Evolutionary conservation across 2,888 invertebrate species (phyloP).

Genomic region (Rhagonycha lutea): DNA sequence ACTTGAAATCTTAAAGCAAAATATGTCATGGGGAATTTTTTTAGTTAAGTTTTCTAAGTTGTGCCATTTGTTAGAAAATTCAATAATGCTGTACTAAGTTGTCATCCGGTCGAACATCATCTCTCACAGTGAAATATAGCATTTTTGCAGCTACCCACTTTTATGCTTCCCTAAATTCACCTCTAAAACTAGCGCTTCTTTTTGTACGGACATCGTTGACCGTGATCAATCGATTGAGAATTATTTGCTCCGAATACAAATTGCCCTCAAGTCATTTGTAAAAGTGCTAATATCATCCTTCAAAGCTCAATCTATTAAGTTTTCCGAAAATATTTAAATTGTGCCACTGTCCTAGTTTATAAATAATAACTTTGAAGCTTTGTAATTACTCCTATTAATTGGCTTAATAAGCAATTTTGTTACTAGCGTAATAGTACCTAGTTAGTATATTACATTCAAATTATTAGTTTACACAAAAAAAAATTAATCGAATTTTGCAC

Average conservation of each 20-base stretch:
- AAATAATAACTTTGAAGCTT: not conserved
- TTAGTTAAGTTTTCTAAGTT: constrained; percentile 50
- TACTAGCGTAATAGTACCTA: too few species aligned
- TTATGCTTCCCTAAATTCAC: constrained; percentile 26
- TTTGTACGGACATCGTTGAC: constrained; percentile 40
- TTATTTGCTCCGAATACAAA: constrained; percentile 44
- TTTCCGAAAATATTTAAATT: constrained; percentile 41
- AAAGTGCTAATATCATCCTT: constrained; percentile 45
- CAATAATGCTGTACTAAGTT: constrained; percentile 56
- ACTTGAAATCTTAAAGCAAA: constrained; percentile 51
- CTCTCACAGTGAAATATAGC: constrained; percentile 54
- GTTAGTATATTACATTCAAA: too few species aligned
- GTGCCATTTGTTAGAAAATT: constrained; percentile 56
- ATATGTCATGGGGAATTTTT: constrained; percentile 54
- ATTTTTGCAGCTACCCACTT: constrained; percentile 35
- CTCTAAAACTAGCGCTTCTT: constrained; percentile 26
- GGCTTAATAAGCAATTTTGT: not conserved
- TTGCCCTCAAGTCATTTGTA: constrained; percentile 45
- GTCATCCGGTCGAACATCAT: constrained; percentile 54
- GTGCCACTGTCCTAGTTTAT: constrained; percentile 18
- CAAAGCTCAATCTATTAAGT: constrained; percentile 44
- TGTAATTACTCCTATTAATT: not conserved
- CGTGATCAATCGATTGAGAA: constrained; percentile 45
- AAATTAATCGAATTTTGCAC: too few species aligned
- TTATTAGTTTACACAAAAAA: too few species aligned